These are phyloP conservation scores for Euwallacea similis DNA, from an alignment of 1,140 invertebrate genomes.

Conservation along the genomic window DNA sequence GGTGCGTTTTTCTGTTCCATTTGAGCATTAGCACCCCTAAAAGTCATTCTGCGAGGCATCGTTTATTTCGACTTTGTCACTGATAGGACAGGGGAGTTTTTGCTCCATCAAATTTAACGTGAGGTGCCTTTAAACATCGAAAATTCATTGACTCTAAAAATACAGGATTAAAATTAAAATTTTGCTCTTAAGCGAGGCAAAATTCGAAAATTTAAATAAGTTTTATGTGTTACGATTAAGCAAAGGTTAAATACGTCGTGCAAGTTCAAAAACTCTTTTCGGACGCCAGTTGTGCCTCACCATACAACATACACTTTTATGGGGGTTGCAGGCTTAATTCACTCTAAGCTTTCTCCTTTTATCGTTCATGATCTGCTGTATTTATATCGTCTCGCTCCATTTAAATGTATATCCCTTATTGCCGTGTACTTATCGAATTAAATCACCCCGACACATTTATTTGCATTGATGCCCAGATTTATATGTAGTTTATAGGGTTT, in stretches of 20 bases:
- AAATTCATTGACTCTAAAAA: neutral
- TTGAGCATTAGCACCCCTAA: constrained; percentile 52
- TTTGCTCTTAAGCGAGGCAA: no score
- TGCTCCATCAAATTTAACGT: neutral
- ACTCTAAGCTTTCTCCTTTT: constrained; percentile 44
- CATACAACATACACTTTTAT: constrained; percentile 39
- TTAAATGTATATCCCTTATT: constrained; percentile 40
- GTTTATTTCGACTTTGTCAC: constrained; percentile 33
- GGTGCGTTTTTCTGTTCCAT: constrained; percentile 55
- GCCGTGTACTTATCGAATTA: constrained; percentile 33
- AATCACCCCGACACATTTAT: constrained; percentile 12
- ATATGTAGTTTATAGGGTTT: constrained; percentile 7
- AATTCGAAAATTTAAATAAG: no score
- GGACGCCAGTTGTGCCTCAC: constrained; percentile 25
- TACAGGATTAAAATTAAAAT: no score
- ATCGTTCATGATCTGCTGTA: constrained; percentile 44
- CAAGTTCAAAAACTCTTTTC: constrained; percentile 18
- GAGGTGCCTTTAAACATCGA: neutral
- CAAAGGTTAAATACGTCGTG: no score
- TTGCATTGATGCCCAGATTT: constrained; percentile 32
- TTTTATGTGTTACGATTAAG: no score
- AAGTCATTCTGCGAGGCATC: constrained; percentile 32
- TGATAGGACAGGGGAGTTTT: constrained; percentile 26
- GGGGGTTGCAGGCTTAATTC: constrained; percentile 44
- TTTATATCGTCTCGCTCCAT: constrained; percentile 46